Percentiles rank a stretch among this genome's conserved stretches.
phyloP scores from a whole-genome alignment of 2,888 invertebrate genomes.

The Cotesia congregata region DNA sequence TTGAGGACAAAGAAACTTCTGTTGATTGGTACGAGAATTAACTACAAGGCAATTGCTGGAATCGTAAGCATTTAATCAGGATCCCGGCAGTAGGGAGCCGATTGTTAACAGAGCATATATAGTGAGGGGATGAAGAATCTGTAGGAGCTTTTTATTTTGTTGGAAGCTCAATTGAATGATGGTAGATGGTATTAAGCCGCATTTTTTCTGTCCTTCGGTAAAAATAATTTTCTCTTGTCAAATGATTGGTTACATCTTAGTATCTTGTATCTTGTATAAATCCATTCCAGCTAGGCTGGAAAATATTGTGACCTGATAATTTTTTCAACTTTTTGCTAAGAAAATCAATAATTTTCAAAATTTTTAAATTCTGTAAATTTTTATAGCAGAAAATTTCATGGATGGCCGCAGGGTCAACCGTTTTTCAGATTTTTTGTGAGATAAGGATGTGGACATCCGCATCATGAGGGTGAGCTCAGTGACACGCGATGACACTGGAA shows the following conservation, averaged over 20 bases:
- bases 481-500: conserved; percentile 17
- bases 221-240: background rate
- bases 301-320: background rate
- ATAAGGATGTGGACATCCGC: background rate
- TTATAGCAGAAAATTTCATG: no score
- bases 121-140: conserved; percentile 42
- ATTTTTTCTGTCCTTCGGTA: background rate
- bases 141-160: conserved; percentile 10
- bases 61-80: conserved; percentile 47
- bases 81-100: conserved; percentile 38
- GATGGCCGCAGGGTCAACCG: no score
- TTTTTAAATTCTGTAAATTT: no score
- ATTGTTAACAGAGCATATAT: conserved; percentile 25
- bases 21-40: background rate
- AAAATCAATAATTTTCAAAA: no score
- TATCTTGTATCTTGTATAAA: background rate
- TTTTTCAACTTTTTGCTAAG: no score
- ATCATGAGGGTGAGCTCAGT: background rate
- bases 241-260: background rate
- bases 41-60: conserved; percentile 2
- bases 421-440: background rate
- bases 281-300: background rate
- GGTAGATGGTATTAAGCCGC: background rate
- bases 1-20: background rate
- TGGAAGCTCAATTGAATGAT: conserved; percentile 7